A percentile compares a stretch with the other conserved stretches of the same genome.
These are phyloP conservation scores for Poeciliopsis infans DNA, from an alignment of 2,797 vertebrate genomes.

Conservation along the genomic window DNA sequence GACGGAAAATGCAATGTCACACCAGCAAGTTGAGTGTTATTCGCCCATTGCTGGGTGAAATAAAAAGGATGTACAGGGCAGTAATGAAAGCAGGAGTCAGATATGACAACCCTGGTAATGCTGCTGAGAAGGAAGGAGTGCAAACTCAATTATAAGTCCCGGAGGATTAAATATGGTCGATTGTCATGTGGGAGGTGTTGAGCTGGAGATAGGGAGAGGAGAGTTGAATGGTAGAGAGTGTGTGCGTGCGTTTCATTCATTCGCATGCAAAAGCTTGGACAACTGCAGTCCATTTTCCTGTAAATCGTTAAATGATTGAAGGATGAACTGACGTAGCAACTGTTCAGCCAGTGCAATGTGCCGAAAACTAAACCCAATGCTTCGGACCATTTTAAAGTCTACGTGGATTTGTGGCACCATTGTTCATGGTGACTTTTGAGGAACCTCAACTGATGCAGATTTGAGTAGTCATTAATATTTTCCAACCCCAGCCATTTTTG, in stretches of 20 bases:
- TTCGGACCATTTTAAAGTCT: not conserved
- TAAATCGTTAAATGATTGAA: not conserved
- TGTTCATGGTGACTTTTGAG: not conserved
- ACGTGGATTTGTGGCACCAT: not conserved
- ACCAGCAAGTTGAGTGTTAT: constrained; percentile 18
- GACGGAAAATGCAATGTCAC: constrained; percentile 26
- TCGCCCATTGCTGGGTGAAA: constrained; percentile 22
- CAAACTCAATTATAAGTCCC: constrained; percentile 76
- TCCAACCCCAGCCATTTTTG: not conserved
- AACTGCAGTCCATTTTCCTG: not conserved
- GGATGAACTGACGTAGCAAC: not conserved
- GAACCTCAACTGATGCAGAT: not conserved
- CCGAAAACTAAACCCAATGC: not conserved
- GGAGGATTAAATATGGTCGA: constrained; percentile 74
- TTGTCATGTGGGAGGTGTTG: constrained; percentile 61
- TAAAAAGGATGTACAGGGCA: constrained; percentile 19
- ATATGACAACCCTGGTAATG: constrained; percentile 66
- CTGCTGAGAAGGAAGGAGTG: constrained; percentile 59
- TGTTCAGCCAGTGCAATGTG: not conserved
- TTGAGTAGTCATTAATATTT: not conserved
- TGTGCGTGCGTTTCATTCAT: constrained; percentile 19
- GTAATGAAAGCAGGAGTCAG: constrained; percentile 58
- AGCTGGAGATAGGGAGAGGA: constrained; percentile 46
- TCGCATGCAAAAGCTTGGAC: constrained; percentile 1
- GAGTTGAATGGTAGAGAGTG: constrained; percentile 39